Percentiles rank a stretch among this genome's conserved stretches.
Evolutionary conservation across 2,888 invertebrate genomes (phyloP).

Genomic region (Aspidiotus destructor): DNA sequence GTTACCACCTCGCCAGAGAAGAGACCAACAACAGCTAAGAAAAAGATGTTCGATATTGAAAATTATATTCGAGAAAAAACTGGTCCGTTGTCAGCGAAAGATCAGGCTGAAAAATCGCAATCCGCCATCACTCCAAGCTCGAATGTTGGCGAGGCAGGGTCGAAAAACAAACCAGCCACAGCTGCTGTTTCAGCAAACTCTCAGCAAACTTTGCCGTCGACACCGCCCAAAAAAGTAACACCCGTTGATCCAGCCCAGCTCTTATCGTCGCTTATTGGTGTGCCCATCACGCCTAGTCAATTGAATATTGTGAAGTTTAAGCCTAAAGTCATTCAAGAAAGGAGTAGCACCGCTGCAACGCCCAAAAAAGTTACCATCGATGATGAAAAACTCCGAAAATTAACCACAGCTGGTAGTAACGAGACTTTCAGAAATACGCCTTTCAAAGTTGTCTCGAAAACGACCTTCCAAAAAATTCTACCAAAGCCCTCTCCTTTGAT

Average conservation of each 20-base stretch:
- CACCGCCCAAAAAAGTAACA: neutral
- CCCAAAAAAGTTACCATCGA: constrained; percentile 17
- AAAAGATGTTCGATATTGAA: constrained; percentile 25
- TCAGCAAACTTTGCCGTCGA: neutral
- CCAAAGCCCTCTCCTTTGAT: neutral
- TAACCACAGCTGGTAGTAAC: neutral
- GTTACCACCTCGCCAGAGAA: neutral
- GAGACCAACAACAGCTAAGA: neutral
- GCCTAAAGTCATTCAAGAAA: constrained; percentile 23
- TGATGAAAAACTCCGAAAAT: constrained; percentile 11
- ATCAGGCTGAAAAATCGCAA: neutral
- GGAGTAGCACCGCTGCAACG: constrained; percentile 5
- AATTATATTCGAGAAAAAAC: constrained; percentile 20
- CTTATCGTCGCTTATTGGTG: constrained; percentile 17
- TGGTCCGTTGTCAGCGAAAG: neutral
- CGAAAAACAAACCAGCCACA: neutral
- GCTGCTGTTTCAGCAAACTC: neutral
- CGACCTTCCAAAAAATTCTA: constrained; percentile 25
- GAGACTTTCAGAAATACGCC: constrained; percentile 14
- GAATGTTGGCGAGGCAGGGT: too few species aligned
- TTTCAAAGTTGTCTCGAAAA: constrained; percentile 19
- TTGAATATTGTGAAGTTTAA: constrained; percentile 23
- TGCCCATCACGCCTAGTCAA: constrained; percentile 22
- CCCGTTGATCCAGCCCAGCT: constrained; percentile 27
- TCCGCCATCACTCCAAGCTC: neutral